Evolutionary conservation across 2,888 invertebrate species (phyloP), one percentile per base, ranked within the genome.

Genomic region (Micoletzkya japonica): DNA sequence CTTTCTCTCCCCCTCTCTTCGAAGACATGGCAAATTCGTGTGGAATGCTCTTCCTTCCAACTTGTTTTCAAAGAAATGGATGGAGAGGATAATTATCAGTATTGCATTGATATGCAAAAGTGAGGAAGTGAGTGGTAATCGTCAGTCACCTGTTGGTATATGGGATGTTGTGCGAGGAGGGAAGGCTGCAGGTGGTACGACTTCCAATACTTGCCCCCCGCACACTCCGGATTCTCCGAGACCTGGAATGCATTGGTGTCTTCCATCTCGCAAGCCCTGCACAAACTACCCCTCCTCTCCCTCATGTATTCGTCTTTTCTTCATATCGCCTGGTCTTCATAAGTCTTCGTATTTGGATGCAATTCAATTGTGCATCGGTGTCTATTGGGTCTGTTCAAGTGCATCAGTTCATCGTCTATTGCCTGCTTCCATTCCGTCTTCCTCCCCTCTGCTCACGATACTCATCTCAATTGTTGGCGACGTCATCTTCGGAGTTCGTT

Each of bases 171-270:
- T 0, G 81, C 78, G 63, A 81, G 30, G 0, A 70, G 63, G 1
- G 79, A 79, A 0, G 81, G 81, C 44, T 76, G 70, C 6, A 81
- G 70, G 32, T 77, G 76, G 58, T 81, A 81, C 4, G 78, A 76
- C 56, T 81, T 81, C 81, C 81, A 81, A 69, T 78, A 75, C 34
- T 71, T 73, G 10, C 79, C 79, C 56, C 78, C 79, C 2, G 77
- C 75, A 71, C 81, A 81, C 14, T 59, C 70, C 4, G 77, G 77
- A 66, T 81, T 81, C 37, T 76, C 72, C 2, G 76, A 76, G 26
- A 80, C 80, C 79, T 79, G 70, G n/a, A 64, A 30, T 17, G 26
- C 30, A 34, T 14, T 6, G 17, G 24, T 20, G 44, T 44, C 20
- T 20, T 10, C 20, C 20, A 44, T 44, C 20, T 44, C 10, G 44